These are phyloP conservation scores for Sarcophaga rosellei DNA, from an alignment of 2,888 invertebrate species.

Conservation along the genomic window DNA sequence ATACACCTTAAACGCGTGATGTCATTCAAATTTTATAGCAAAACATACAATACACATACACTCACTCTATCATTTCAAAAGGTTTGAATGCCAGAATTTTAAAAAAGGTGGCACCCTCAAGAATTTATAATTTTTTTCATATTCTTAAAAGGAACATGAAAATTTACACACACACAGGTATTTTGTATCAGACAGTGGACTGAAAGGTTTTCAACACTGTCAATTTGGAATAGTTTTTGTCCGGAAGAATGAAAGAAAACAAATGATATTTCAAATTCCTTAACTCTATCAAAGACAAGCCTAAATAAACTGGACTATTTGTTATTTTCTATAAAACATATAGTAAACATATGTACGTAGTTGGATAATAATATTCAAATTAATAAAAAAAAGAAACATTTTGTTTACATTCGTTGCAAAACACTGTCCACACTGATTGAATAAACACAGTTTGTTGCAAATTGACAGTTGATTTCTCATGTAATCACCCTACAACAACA, in stretches of 20 bases:
- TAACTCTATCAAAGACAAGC: too few relatives aligned
- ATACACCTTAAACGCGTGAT: slow-evolving; percentile 60
- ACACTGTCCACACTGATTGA: slow-evolving; percentile 28
- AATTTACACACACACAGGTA: slow-evolving; percentile 3
- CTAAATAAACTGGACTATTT: too few relatives aligned
- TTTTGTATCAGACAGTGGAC: slow-evolving; percentile 32
- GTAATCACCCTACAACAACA: slow-evolving; percentile 31
- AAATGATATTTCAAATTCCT: too few relatives aligned
- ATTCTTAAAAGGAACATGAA: slow-evolving; percentile 19
- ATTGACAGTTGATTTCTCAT: slow-evolving; percentile 62
- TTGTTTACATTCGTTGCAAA: neutral
- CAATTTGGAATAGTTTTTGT: too few relatives aligned
- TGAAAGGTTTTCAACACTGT: too few relatives aligned
- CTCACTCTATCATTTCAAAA: slow-evolving; percentile 18
- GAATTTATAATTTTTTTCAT: slow-evolving; percentile 39
- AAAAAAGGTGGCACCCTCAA: slow-evolving; percentile 57
- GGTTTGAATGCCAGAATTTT: neutral
- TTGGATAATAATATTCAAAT: too few relatives aligned
- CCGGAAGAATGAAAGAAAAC: too few relatives aligned
- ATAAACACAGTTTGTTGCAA: slow-evolving; percentile 44
- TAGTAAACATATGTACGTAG: too few relatives aligned
- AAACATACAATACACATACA: neutral
- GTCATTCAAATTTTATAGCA: slow-evolving; percentile 58
- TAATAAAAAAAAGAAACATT: too few relatives aligned
- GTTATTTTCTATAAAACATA: too few relatives aligned